Percentiles rank a stretch among this genome's conserved stretches.
Conservation (phyloP, 2,888 invertebrate genomes). For the Agrotis puta region DNA sequence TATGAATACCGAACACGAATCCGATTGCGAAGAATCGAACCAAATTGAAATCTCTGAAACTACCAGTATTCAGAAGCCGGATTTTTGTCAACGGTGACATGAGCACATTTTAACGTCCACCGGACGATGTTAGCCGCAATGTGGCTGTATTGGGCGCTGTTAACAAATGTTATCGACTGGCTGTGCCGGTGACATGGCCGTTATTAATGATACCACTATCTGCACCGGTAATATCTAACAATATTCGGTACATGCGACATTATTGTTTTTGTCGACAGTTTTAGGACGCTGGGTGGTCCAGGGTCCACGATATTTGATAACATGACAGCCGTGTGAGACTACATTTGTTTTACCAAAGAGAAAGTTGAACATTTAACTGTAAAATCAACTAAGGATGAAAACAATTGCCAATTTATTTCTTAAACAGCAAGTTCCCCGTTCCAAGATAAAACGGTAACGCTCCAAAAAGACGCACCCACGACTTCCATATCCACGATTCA, state of each 20-base stretch:
- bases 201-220: constrained; percentile 78
- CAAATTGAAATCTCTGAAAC: constrained; percentile 1
- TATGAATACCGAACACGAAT: not conserved
- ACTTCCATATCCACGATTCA: constrained; percentile 49
- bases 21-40: not conserved
- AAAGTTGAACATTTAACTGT: constrained; percentile 26
- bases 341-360: constrained; percentile 11
- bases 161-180: constrained; percentile 80
- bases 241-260: constrained; percentile 68
- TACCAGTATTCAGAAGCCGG: constrained; percentile 1
- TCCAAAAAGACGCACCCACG: constrained; percentile 33
- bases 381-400: not conserved
- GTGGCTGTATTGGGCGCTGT: constrained; percentile 72
- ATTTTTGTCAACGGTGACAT: constrained; percentile 39
- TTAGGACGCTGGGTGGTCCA: constrained; percentile 65
- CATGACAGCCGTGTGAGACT: constrained; percentile 12
- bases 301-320: constrained; percentile 35
- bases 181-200: constrained; percentile 72
- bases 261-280: constrained; percentile 65
- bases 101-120: constrained; percentile 66
- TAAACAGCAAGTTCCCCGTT: constrained; percentile 4
- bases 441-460: constrained; percentile 23
- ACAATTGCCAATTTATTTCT: constrained; percentile 13
- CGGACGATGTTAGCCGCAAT: constrained; percentile 59
- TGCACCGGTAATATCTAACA: constrained; percentile 70